Base-by-base conservation (phyloP, 2,113 vertebrate genomes). In the Cathartes aura region DNA sequence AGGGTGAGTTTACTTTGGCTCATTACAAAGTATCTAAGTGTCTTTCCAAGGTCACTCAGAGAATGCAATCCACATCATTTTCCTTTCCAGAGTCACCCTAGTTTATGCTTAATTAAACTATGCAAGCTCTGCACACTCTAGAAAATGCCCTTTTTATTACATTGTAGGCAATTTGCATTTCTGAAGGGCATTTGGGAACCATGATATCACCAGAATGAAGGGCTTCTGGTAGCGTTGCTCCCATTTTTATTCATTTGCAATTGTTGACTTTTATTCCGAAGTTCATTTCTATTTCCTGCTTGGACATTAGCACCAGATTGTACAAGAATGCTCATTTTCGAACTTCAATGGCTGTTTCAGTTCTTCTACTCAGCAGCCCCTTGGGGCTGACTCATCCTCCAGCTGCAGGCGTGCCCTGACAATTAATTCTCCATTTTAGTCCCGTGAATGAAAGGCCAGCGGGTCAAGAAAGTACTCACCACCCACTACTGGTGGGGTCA, bases 21-120 rank as follows among this genome's bases (percentile, higher is more conserved):
- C 38, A 38, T 38, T 38, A 38, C 38, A 38, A 83, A 95, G 91
- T 89, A 59, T 62, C 21, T 78, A 87, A 93, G 55, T 79, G 81
- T 43, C 76, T 90, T 93, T 89, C 83, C 95, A 97, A 97, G 96
- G 95, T 97, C 91, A 89, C 73, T 84, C 72, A 83, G 43, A 93
- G 96, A 96, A 96, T 87, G 85, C 59, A 87, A 97, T 92, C 94
- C 68, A 94, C 83, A 92, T 94, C 32, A 92, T 88, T 96, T 96
- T 95, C 83, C 80, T 91, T 94, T 90, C 68, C 86, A 91, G 83
- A 93, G 96, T 95, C 92, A 96, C 95, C 94, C 95, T 95, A 95
- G 91, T 95, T 97, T 96, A 97, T 96, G 91, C 96, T 97, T 97
- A 97, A 95, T 93, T 97, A 97, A 97, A 96, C 97, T 94, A 81